These are phyloP conservation scores for Protophormia terraenovae DNA, from an alignment of 2,888 invertebrate genomes.

Conservation along the genomic window DNA sequence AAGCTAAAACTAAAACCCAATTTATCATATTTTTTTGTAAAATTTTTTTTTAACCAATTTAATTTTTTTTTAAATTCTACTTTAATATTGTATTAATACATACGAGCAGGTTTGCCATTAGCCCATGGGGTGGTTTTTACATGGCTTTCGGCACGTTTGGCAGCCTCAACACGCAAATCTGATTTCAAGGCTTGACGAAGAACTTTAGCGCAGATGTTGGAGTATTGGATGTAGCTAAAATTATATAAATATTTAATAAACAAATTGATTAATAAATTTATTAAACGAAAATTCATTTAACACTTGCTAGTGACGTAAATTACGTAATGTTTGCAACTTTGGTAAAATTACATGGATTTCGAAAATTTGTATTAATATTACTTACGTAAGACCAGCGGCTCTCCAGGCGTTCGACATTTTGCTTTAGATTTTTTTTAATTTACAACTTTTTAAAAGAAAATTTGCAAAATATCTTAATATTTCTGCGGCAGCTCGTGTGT, in stretches of 20 bases:
- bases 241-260: not conserved
- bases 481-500: conserved; percentile 39
- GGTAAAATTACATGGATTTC: not conserved
- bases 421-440: conserved; percentile 62
- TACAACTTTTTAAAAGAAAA: conserved; percentile 20
- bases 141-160: conserved; percentile 88
- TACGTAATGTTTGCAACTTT: conserved; percentile 63
- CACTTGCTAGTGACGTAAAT: conserved; percentile 49
- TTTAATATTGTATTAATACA: conserved; percentile 80
- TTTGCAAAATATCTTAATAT: conserved; percentile 30
- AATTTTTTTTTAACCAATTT: not conserved
- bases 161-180: conserved; percentile 87
- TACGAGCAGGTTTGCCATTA: conserved; percentile 93
- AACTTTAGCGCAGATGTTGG: conserved; percentile 94
- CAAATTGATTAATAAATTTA: not conserved
- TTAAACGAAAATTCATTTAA: not conserved
- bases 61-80: not conserved
- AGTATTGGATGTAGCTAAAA: conserved; percentile 96
- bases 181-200: conserved; percentile 91
- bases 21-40: not conserved
- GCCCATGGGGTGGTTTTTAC: conserved; percentile 94
- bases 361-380: conserved; percentile 59
- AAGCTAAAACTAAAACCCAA: not conserved
- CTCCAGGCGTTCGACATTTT: conserved; percentile 90
- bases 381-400: conserved; percentile 92